Conservation (phyloP, 2,888 invertebrate species). For the Aphrophora alni region DNA sequence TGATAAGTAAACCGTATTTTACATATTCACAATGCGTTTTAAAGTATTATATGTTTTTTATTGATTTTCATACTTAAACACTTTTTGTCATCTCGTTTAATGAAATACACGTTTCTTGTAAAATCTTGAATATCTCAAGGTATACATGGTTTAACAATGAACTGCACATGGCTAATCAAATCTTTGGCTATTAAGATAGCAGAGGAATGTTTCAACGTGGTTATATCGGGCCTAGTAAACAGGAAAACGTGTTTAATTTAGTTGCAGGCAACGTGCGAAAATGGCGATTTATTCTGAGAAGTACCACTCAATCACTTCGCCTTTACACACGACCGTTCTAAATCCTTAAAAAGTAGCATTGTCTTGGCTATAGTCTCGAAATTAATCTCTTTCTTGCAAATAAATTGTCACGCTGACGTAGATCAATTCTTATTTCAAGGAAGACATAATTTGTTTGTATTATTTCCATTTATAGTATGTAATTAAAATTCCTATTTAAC, state of each 20-base stretch:
- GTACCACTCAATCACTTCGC: background rate
- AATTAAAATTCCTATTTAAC: too few species aligned
- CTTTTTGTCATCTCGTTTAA: too few species aligned
- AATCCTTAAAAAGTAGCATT: background rate
- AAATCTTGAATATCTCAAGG: too few species aligned
- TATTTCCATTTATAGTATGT: too few species aligned
- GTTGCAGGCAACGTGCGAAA: constrained; percentile 1
- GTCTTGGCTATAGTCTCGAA: background rate
- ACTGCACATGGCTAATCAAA: background rate
- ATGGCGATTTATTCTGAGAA: background rate
- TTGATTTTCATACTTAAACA: too few species aligned
- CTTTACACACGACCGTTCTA: background rate
- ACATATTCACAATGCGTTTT: too few species aligned
- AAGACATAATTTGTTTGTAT: too few species aligned
- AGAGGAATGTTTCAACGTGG: background rate
- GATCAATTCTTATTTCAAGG: too few species aligned
- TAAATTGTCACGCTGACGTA: background rate
- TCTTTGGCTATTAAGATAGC: background rate
- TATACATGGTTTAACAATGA: background rate
- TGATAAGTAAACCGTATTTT: too few species aligned
- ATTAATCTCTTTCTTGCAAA: background rate
- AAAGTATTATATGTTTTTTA: too few species aligned
- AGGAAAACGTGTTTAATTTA: background rate
- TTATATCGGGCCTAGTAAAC: background rate
- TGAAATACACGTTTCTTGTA: too few species aligned